Evolutionary conservation across 2,888 invertebrate genomes (phyloP), one percentile per base, ranked within the genome.

Genomic region (Gari tellinella): DNA sequence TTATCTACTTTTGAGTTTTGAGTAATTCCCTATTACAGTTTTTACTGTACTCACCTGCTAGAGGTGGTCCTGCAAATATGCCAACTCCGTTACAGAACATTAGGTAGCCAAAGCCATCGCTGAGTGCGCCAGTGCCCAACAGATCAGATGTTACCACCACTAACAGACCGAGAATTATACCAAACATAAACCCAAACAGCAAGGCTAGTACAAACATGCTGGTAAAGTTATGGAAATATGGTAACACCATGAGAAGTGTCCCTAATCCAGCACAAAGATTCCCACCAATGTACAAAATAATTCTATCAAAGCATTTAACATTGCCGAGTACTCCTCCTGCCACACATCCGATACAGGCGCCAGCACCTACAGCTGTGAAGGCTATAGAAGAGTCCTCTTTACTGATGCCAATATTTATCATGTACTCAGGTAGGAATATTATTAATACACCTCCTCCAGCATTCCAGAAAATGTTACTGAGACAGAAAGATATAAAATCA

Each of bases 61-160:
- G 1, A 19, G 85, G 82, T 7, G 87, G 87, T 43, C 87, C 87
- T 46, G 75, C 31, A 37, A 87, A 85, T 48, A 80, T 70, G 23
- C 89, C 89, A 26, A 88, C 60, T 7, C 89, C 89, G 84, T 88
- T 88, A 43, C 86, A 77, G 43, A 88, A 56, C 86, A 89, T 86
- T 2, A 89, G 75, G 63, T 87, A 88, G 7, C 89, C 88, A 49
- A 86, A 78, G 5, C 85, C 89, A 67, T 85, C 81, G 4, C 86
- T 82, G 8, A 89, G 72, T n/a, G 79, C 81, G 55, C 83, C 72
- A 2, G 77, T 68, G 1, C 87, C 87, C 25, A 88, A 66, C 3
- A 89, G 72, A 53, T 89, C 89, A 14, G 82, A 76, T 1, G 86
- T 83, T 4, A 89, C 84, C 15, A 87, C 84, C 4, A 88, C 85